phyloP scores from a whole-genome alignment of 2,888 invertebrate genomes.

The Opisthograptis luteolata region DNA sequence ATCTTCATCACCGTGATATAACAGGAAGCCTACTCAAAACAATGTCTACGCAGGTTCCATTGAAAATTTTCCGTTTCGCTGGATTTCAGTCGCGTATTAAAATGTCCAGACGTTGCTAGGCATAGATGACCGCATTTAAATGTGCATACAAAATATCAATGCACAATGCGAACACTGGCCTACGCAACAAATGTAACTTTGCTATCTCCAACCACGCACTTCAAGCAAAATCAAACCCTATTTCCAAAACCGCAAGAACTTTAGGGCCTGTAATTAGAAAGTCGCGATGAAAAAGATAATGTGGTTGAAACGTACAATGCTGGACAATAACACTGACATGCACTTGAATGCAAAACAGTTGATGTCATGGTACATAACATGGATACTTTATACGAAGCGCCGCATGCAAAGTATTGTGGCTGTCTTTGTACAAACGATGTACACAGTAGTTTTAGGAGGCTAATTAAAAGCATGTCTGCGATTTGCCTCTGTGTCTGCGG shows the following conservation, averaged over 20 bases:
- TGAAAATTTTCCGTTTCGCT: conserved; percentile 56
- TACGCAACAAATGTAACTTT: conserved; percentile 48
- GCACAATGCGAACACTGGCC: conserved; percentile 73
- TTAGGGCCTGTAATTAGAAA: conserved; percentile 16
- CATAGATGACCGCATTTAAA: conserved; percentile 80
- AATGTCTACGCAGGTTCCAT: conserved; percentile 46
- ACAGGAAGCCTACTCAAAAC: conserved; percentile 40
- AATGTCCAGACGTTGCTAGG: conserved; percentile 55
- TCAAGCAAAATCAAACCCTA: conserved; percentile 44
- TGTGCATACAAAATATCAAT: conserved; percentile 81
- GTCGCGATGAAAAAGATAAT: conserved; percentile 21
- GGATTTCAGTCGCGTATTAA: conserved; percentile 65
- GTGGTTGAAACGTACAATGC: conserved; percentile 54
- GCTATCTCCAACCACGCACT: conserved; percentile 24
- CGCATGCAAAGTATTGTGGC: conserved; percentile 51
- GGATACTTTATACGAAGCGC: conserved; percentile 69
- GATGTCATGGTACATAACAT: conserved; percentile 72
- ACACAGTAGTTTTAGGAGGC: conserved; percentile 31
- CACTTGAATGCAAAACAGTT: conserved; percentile 78
- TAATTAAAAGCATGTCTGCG: conserved; percentile 34
- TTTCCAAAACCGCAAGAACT: conserved; percentile 16
- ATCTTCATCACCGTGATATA: conserved; percentile 23
- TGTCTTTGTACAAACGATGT: conserved; percentile 33
- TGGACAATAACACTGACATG: conserved; percentile 77
- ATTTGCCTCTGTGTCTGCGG: conserved; percentile 16